These are phyloP conservation scores for Copidosoma floridanum DNA, from an alignment of 1,140 invertebrate genomes.

Conservation along the genomic window DNA sequence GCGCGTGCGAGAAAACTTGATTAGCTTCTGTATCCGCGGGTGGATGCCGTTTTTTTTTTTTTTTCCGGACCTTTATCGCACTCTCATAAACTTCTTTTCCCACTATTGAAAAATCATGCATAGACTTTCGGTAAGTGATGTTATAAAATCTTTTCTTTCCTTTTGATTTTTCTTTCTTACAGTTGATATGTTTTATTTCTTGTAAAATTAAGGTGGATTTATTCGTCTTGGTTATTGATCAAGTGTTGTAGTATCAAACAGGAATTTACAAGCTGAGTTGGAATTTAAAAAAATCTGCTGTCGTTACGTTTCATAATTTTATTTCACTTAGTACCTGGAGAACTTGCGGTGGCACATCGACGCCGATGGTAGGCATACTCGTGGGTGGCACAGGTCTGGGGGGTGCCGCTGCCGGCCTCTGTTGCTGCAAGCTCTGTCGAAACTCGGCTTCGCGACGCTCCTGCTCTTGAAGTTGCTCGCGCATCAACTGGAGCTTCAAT, in stretches of 20 bases:
- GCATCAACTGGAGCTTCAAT: slow-evolving; percentile 81
- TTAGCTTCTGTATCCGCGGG: background rate
- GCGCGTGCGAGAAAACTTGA: background rate
- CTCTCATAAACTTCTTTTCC: too few species aligned
- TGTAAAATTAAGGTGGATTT: too few species aligned
- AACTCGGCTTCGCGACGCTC: slow-evolving; percentile 61
- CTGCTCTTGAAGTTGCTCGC: slow-evolving; percentile 76
- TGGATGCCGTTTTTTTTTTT: slow-evolving; percentile 3
- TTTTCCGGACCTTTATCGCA: too few species aligned
- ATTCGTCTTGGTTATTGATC: too few species aligned
- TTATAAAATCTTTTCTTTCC: too few species aligned
- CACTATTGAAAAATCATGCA: too few species aligned
- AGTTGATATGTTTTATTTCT: too few species aligned
- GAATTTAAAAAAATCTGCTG: background rate
- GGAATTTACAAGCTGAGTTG: slow-evolving; percentile 1
- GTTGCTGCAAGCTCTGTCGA: slow-evolving; percentile 59
- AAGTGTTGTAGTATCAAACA: too few species aligned
- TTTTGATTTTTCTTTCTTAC: too few species aligned
- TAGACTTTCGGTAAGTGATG: too few species aligned
- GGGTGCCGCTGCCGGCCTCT: slow-evolving; percentile 57
- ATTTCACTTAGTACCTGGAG: slow-evolving; percentile 62
- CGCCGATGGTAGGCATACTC: slow-evolving; percentile 61
- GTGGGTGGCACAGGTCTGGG: slow-evolving; percentile 58
- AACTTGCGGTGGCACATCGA: slow-evolving; percentile 78
- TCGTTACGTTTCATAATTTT: too few species aligned